phyloP scores from a whole-genome alignment of 2,113 vertebrate genomes.

The Murina feae region DNA sequence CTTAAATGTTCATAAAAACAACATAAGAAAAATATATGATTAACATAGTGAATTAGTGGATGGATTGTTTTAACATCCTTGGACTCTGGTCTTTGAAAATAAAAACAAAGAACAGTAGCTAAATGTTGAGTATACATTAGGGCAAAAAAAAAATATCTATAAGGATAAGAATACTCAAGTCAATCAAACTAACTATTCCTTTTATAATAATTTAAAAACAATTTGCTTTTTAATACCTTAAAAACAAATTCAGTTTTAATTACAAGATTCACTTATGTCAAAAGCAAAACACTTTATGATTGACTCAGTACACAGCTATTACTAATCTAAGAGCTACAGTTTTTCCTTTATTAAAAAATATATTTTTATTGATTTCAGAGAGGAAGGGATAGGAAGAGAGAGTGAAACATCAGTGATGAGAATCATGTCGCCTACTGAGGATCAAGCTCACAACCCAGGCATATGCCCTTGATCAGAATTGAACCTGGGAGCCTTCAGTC shows the following conservation, averaged over 20 bases:
- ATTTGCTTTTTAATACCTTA: neutral
- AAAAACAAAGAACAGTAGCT: neutral
- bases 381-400: no score
- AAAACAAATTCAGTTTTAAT: neutral
- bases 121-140: neutral
- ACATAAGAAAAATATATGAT: neutral
- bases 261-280: neutral
- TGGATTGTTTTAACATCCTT: neutral
- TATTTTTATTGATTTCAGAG: no score
- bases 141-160: neutral
- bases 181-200: neutral
- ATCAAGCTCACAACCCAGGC: no score
- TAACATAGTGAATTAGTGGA: neutral
- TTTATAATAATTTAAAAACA: neutral
- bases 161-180: neutral
- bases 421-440: no score
- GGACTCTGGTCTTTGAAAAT: neutral
- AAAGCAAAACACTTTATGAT: conserved; percentile 6
- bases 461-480: no score
- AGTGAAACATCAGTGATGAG: no score
- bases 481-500: no score
- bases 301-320: neutral
- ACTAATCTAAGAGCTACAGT: neutral
- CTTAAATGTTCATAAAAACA: neutral
- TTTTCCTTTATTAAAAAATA: neutral